Percentiles rank a stretch among this genome's conserved stretches.
Conservation (phyloP, 2,797 vertebrate species). For the Tapirus indicus region DNA sequence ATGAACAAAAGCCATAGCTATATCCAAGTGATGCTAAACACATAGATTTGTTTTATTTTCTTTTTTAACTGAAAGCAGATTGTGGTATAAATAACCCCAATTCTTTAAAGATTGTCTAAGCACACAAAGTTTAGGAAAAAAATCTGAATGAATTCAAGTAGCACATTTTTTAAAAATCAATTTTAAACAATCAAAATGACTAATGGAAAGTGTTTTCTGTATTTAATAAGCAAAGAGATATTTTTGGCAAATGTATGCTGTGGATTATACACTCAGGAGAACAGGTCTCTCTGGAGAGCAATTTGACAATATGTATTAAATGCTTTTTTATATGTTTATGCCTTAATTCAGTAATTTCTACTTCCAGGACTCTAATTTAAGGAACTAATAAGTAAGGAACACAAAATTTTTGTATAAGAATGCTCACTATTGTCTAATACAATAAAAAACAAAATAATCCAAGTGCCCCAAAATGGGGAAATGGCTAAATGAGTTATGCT, state of each 20-base stretch:
- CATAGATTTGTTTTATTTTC: background rate
- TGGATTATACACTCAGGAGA: background rate
- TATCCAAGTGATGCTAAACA: background rate
- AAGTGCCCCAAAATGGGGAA: background rate
- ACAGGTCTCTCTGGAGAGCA: background rate
- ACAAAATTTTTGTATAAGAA: conserved; percentile 11
- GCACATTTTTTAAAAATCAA: background rate
- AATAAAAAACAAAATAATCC: background rate
- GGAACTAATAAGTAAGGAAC: background rate
- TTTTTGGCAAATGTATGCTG: background rate
- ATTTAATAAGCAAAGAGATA: conserved; percentile 4
- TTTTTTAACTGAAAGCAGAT: conserved; percentile 11
- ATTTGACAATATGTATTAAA: background rate
- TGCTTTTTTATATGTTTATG: background rate
- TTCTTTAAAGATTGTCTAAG: background rate
- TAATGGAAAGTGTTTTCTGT: background rate
- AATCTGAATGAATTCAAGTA: conserved; percentile 14
- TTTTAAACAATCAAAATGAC: conserved; percentile 5
- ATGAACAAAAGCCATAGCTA: background rate
- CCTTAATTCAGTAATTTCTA: conserved; percentile 8
- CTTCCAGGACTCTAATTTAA: conserved; percentile 7
- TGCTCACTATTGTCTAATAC: background rate
- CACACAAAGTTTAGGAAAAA: background rate
- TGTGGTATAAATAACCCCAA: background rate
- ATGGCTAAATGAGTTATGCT: background rate